Conservation (phyloP, 2,888 invertebrate species). For the Atrina japonica region DNA sequence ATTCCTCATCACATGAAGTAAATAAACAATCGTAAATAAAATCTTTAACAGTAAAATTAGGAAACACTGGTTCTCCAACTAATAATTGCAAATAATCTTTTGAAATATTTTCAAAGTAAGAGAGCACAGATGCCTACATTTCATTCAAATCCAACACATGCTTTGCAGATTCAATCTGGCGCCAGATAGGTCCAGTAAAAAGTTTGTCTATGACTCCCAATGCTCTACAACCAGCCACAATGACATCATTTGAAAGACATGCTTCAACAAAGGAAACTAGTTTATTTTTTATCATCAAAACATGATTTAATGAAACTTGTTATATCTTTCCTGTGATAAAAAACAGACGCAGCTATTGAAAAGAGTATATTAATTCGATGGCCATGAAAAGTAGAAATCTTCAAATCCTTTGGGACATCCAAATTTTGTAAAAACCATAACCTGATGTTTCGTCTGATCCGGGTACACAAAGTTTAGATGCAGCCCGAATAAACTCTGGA, state of each 20-base stretch:
- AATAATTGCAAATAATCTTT: slow-evolving; percentile 4
- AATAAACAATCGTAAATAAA: slow-evolving; percentile 14
- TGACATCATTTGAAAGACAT: slow-evolving; percentile 9
- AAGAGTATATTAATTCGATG: slow-evolving; percentile 1
- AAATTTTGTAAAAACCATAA: not conserved
- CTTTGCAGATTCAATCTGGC: too few relatives aligned
- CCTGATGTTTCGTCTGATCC: slow-evolving; percentile 20
- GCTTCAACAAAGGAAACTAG: slow-evolving; percentile 1
- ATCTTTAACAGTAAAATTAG: not conserved
- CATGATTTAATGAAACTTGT: not conserved
- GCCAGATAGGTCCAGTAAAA: too few relatives aligned
- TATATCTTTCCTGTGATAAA: not conserved
- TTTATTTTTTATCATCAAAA: not conserved
- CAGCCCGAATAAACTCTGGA: slow-evolving; percentile 14
- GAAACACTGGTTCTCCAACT: slow-evolving; percentile 1
- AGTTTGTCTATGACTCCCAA: too few relatives aligned
- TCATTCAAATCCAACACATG: too few relatives aligned
- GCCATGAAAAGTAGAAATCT: too few relatives aligned
- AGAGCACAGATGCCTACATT: too few relatives aligned
- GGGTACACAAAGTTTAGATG: slow-evolving; percentile 22
- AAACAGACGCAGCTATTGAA: slow-evolving; percentile 14
- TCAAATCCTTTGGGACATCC: not conserved
- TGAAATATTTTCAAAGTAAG: not conserved
- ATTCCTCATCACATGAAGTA: slow-evolving; percentile 2
- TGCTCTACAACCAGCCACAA: slow-evolving; percentile 27